A percentile compares a stretch with the other conserved stretches of the same genome.
Evolutionary conservation across 2,113 vertebrate genomes (phyloP).

Genomic region (Ceyx melanurus): DNA sequence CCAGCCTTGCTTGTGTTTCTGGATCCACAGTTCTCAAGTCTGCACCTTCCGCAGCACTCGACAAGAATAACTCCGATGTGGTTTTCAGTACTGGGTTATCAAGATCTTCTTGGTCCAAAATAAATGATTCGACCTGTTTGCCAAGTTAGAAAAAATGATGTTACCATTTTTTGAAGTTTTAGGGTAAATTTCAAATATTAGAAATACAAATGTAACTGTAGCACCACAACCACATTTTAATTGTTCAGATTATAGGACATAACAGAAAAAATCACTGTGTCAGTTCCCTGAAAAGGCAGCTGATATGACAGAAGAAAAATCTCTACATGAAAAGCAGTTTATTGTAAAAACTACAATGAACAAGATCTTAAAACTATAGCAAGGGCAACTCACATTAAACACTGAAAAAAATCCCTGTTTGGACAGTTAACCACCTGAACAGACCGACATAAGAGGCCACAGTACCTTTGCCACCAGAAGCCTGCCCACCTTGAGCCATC

Average conservation of each 20-base stretch:
- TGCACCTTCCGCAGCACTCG: constrained; percentile 92
- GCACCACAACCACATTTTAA: neutral
- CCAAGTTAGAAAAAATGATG: constrained; percentile 43
- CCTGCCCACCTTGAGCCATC: neutral
- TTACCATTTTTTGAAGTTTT: neutral
- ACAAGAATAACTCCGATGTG: constrained; percentile 94
- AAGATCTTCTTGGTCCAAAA: constrained; percentile 98
- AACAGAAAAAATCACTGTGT: neutral
- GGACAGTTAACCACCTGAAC: neutral
- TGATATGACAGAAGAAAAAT: neutral
- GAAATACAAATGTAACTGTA: neutral
- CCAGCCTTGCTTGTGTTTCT: constrained; percentile 95
- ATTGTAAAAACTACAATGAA: neutral
- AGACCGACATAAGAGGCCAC: neutral
- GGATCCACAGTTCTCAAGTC: constrained; percentile 97
- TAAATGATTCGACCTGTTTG: constrained; percentile 96
- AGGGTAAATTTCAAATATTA: neutral
- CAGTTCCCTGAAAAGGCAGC: neutral
- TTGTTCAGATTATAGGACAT: neutral
- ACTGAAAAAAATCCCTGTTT: neutral
- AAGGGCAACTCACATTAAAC: neutral
- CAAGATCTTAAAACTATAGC: neutral
- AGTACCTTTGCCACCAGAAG: neutral
- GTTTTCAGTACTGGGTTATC: constrained; percentile 99
- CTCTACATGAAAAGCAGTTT: neutral